Evolutionary conservation across 1,140 invertebrate species (phyloP), one percentile per base, ranked within the genome.

Genomic region (Drosophila gunungcola): DNA sequence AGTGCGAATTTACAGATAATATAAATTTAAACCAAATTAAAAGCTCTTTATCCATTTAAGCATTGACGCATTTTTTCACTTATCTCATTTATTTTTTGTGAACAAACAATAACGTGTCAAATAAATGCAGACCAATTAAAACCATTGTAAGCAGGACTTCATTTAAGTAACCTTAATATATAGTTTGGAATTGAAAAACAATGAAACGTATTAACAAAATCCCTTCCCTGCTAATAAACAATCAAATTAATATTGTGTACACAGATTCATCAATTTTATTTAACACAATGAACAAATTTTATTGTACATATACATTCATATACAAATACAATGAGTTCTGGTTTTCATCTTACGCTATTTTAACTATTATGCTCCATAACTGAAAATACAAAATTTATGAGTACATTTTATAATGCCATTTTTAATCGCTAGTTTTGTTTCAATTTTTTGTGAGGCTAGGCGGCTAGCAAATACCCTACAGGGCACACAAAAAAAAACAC

Each of bases 251-350:
- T 73, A 45, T 62, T 63, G 79, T 73, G 60, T 78, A 70, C 69
- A 72, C 53, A 52, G 65, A 60, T 55, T 51, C 46, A 72, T 73
- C 25, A 83, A 61, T 62, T 84, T 82, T 84, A 79, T 72, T 84
- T 73, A 84, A 84, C 81, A 85, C 80, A 73, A 68, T 84, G 68
- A 84, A 75, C 56, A 62, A 84, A 84, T 72, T 54, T 70, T 72
- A 72, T 84, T 70, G 75, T 85, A 84, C 65, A 63, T 55, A 72
- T 58, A 84, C 80, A 82, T 64, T 64, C 69, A 82, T 74, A 78
- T 78, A 68, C 54, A 83, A 78, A 83, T 83, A 75, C 64, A 79
- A 57, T 82, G 65, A 69, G 55, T 53, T 74, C 60, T 45, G 13
- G 21, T 32, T 34, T 45, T 11, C 4, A n/a, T 61, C 46, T 57